Conservation (phyloP, 2,888 invertebrate genomes). For the Drosophila formosana region DNA sequence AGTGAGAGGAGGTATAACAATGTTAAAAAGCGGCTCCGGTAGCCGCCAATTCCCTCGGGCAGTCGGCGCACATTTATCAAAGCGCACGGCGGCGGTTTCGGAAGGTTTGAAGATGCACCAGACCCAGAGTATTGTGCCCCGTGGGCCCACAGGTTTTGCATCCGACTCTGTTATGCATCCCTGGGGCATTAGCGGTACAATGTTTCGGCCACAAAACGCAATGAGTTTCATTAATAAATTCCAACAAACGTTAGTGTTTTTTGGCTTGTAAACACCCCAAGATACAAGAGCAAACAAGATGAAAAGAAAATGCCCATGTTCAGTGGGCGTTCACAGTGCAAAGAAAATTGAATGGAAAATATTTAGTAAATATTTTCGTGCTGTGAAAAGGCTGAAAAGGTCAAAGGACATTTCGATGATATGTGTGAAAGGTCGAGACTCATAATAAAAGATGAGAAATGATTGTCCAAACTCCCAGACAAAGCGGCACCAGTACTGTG, state of each 20-base stretch:
- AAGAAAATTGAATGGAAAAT: constrained; percentile 63
- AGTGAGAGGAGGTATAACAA: constrained; percentile 9
- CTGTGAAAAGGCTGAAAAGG: constrained; percentile 35
- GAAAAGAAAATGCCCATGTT: constrained; percentile 4
- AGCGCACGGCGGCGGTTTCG: constrained; percentile 52
- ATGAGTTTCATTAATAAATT: constrained; percentile 81
- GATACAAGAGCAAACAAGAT: constrained; percentile 3
- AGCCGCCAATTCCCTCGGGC: constrained; percentile 65
- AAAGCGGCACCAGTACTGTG: constrained; percentile 38
- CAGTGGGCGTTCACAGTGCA: constrained; percentile 62
- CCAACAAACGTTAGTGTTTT: constrained; percentile 53
- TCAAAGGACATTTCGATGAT: constrained; percentile 42
- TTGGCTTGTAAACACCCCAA: constrained; percentile 23
- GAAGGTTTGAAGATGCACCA: constrained; percentile 64
- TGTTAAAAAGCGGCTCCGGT: constrained; percentile 52
- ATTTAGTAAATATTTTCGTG: constrained; percentile 81
- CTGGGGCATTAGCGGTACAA: constrained; percentile 47
- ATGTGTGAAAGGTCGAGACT: constrained; percentile 42
- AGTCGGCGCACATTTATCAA: constrained; percentile 72
- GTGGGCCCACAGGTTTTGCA: constrained; percentile 33
- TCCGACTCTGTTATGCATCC: constrained; percentile 43
- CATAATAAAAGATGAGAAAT: constrained; percentile 53
- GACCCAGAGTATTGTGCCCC: constrained; percentile 2
- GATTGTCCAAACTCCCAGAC: constrained; percentile 49
- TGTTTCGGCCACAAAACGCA: constrained; percentile 42